Base-by-base conservation (phyloP, 1,140 invertebrate genomes). In the Trichonephila clavata region DNA sequence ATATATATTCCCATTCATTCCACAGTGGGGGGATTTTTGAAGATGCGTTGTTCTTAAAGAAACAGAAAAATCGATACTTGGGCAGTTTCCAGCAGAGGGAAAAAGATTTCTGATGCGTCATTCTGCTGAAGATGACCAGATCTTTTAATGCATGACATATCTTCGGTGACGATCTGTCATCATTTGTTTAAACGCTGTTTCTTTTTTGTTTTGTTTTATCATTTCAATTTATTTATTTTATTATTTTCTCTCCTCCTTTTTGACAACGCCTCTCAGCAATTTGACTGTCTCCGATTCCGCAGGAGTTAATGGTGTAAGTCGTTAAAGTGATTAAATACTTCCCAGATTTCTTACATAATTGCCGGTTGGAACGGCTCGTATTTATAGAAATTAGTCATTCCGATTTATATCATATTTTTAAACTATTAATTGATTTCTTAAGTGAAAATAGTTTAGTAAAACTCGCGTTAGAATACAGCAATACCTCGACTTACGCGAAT, bases 121-220 rank as follows among this genome's bases (percentile, higher is more conserved):
- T 32, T 32, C 18, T 6, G 24, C n/a, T 4, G 16, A 39, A 32
- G 71, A 16, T 77, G 71, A 77, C 27, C 32, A 77, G 71, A 39
- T 77, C 24, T 27, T 32, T 32, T 77, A 18, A 77, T 39, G 32
- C 16, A 77, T 7, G 71, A 39, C 71, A 39, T 24, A 24, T 77
- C 71, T 20, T 20, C 32, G 14, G 71, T 77, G 71, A 20, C 65
- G 21, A 68, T 68, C 65, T 68, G 65, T 68, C 65, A 68, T 77
- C 27, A 77, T 77, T 77, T 77, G 71, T 77, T 77, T 77, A 77
- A 77, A 77, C 27, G 71, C 3, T 77, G 71, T 13, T 50, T 50
- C 50, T 7, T 16, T 20, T 77, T 32, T 71, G 14, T 32, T 71
- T 32, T 71, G 3, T 32, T n/a, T 32, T 32, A 1, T 16, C 8